Conservation (phyloP, 2,888 invertebrate genomes). For the Choreutis nemorana region DNA sequence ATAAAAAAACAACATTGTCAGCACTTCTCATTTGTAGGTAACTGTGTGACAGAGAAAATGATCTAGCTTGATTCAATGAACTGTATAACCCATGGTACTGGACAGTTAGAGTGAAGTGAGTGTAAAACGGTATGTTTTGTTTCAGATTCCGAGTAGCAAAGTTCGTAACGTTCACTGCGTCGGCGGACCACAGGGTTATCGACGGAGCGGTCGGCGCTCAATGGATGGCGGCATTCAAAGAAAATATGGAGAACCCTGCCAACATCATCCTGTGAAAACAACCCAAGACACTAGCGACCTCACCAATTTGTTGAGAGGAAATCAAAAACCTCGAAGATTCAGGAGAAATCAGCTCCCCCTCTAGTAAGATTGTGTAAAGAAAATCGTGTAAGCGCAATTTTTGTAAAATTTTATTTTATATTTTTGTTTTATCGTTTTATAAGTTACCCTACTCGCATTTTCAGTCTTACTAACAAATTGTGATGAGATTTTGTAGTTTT, state of each 20-base stretch:
- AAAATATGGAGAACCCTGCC: slow-evolving; percentile 89
- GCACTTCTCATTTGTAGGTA: too few species aligned
- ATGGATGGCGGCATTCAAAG: slow-evolving; percentile 92
- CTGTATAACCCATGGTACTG: too few species aligned
- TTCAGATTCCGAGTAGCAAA: slow-evolving; percentile 76
- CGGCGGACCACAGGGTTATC: slow-evolving; percentile 96
- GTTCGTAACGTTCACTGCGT: slow-evolving; percentile 89
- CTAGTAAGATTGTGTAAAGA: too few species aligned
- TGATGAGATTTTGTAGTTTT: slow-evolving; percentile 11
- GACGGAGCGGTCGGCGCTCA: slow-evolving; percentile 98
- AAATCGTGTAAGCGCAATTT: too few species aligned
- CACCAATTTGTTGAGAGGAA: slow-evolving; percentile 20
- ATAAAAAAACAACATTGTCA: too few species aligned
- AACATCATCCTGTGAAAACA: slow-evolving; percentile 87
- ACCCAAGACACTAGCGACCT: slow-evolving; percentile 5
- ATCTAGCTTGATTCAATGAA: too few species aligned
- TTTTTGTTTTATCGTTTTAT: not conserved
- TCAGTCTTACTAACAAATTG: slow-evolving; percentile 27
- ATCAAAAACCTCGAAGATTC: too few species aligned
- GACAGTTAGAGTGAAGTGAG: not conserved
- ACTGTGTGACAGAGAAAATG: too few species aligned
- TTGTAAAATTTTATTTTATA: not conserved
- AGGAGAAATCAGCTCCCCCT: too few species aligned
- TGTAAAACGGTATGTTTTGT: slow-evolving; percentile 10
- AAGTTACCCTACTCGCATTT: not conserved